Percentiles rank a stretch among this genome's conserved stretches.
Evolutionary conservation across 2,888 invertebrate genomes (phyloP).

Genomic region (Ophion costatus): DNA sequence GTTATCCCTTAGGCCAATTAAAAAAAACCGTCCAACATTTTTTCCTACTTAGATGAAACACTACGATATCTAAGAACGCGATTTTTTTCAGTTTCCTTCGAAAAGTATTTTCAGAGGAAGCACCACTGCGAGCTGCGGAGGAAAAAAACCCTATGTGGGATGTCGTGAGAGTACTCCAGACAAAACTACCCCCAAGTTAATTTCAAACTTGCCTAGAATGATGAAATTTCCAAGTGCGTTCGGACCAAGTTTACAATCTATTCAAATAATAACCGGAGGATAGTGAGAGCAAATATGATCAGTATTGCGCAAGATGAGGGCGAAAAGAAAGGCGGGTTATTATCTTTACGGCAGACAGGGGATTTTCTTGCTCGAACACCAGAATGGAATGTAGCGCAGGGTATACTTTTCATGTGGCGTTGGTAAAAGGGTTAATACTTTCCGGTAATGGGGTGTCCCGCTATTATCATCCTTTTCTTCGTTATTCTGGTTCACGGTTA

Average conservation of each 20-base stretch:
- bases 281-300: neutral
- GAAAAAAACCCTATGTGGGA: neutral
- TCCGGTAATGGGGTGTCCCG: constrained; percentile 32
- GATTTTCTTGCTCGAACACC: constrained; percentile 21
- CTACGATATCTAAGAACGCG: too few species aligned
- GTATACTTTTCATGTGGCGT: constrained; percentile 20
- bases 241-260: neutral
- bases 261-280: constrained; percentile 1
- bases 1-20: too few species aligned
- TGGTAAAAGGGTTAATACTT: constrained; percentile 54
- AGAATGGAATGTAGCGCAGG: constrained; percentile 36
- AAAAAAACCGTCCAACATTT: too few species aligned
- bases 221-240: neutral
- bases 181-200: neutral
- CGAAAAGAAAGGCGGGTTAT: neutral
- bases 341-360: constrained; percentile 11
- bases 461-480: constrained; percentile 46
- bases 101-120: neutral
- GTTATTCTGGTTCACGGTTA: constrained; percentile 54
- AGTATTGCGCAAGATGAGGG: constrained; percentile 1
- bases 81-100: neutral
- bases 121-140: too few species aligned
- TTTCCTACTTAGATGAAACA: too few species aligned
- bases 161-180: neutral
- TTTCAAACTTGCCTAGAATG: neutral